phyloP scores from a whole-genome alignment of 2,888 invertebrate genomes.

The Tinea semifulvella region DNA sequence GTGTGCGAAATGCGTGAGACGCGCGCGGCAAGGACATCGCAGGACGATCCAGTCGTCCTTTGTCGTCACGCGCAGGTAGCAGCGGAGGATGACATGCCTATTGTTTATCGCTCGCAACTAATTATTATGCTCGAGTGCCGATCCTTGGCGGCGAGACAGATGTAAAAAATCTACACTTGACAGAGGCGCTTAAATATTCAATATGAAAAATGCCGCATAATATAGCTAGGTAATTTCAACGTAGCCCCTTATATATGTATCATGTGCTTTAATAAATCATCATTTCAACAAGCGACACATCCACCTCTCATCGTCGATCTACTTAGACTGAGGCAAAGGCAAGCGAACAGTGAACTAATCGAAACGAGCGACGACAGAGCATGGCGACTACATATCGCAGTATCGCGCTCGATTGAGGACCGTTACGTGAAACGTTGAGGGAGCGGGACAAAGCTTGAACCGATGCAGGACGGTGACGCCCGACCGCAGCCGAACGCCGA shows the following conservation, averaged over 20 bases:
- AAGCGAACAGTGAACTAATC: conserved; percentile 26
- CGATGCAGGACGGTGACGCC: conserved; percentile 55
- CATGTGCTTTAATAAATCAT: conserved; percentile 14
- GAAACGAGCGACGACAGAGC: conserved; percentile 36
- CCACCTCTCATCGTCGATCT: conserved; percentile 27
- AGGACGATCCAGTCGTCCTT: conserved; percentile 56
- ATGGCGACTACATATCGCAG: conserved; percentile 39
- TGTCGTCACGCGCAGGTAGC: conserved; percentile 52
- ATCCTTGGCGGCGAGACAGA: conserved; percentile 1
- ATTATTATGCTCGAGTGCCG: conserved; percentile 61
- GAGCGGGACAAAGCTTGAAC: conserved; percentile 45
- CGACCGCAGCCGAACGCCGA: conserved; percentile 50
- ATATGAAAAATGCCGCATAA: background rate
- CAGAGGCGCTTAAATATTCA: background rate
- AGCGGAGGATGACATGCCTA: conserved; percentile 58
- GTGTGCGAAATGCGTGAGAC: conserved; percentile 35
- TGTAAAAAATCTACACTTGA: conserved; percentile 5
- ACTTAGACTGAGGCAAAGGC: conserved; percentile 29
- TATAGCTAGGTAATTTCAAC: background rate
- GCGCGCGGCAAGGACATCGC: conserved; percentile 48
- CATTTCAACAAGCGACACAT: conserved; percentile 16
- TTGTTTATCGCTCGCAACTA: conserved; percentile 63
- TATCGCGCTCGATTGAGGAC: conserved; percentile 66
- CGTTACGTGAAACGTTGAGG: conserved; percentile 65
- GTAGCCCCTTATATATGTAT: background rate